Conservation (phyloP, 1,140 invertebrate species). For the Atta cephalotes region DNA sequence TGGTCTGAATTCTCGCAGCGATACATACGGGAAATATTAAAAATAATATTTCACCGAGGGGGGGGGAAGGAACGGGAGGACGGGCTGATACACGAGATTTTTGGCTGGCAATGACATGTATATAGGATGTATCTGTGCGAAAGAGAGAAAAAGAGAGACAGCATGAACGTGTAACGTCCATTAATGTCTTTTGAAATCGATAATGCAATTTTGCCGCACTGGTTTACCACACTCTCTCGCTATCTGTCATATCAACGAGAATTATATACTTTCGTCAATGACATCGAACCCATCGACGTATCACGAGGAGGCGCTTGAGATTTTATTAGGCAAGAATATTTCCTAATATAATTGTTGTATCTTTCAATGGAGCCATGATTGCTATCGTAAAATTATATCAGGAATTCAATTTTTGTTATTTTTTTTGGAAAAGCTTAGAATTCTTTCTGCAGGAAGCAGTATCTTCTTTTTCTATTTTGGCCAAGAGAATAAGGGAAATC, state of each 20-base stretch:
- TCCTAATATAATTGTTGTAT: background rate
- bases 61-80: background rate
- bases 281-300: background rate
- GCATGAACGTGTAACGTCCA: conserved; percentile 35
- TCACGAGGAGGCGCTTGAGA: background rate
- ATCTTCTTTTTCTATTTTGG: background rate
- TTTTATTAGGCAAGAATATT: background rate
- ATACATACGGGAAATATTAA: conserved; percentile 62
- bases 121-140: conserved; percentile 18
- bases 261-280: conserved; percentile 12
- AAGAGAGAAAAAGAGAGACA: background rate
- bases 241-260: background rate
- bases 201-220: conserved; percentile 41
- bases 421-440: background rate
- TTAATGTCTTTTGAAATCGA: conserved; percentile 51
- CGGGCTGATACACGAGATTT: conserved; percentile 53
- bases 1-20: conserved; percentile 48
- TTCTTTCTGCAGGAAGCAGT: background rate
- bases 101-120: conserved; percentile 51
- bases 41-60: conserved; percentile 57
- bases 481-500: background rate
- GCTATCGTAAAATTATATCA: background rate
- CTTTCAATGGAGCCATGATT: background rate
- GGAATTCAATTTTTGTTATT: conserved; percentile 4
- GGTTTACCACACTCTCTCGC: conserved; percentile 10